Evolutionary conservation across 2,888 invertebrate genomes (phyloP).

Genomic region (Cordylochernes scorpioides): DNA sequence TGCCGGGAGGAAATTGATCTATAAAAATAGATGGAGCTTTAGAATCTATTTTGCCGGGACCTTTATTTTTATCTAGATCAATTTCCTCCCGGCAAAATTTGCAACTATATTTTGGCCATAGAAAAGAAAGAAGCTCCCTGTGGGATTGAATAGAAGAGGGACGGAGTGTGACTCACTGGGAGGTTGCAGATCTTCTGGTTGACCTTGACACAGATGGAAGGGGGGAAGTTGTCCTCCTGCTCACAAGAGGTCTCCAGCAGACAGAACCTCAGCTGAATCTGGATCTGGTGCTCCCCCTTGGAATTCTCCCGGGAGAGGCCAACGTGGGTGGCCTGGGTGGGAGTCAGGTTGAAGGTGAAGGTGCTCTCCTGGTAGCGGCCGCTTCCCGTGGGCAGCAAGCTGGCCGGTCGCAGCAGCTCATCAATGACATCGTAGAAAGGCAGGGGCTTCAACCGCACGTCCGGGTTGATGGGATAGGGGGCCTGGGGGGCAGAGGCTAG

Average conservation of each 20-base stretch:
- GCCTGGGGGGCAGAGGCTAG: too few species aligned
- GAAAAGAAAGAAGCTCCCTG: too few species aligned
- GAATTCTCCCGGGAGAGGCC: conserved; percentile 39
- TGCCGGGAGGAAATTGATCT: not conserved
- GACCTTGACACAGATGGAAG: conserved; percentile 66
- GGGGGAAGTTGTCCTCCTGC: conserved; percentile 83
- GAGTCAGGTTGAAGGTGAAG: conserved; percentile 66
- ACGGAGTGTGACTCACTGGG: too few species aligned
- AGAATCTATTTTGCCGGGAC: not conserved
- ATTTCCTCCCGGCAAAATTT: not conserved
- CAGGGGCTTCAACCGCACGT: conserved; percentile 64
- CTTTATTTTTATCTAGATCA: not conserved
- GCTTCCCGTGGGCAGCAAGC: conserved; percentile 21
- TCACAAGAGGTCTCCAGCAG: conserved; percentile 58
- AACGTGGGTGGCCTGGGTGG: conserved; percentile 71
- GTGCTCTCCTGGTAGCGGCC: conserved; percentile 49
- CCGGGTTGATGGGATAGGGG: conserved; percentile 48
- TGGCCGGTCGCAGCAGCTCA: conserved; percentile 66
- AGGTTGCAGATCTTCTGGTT: conserved; percentile 68
- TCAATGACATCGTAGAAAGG: conserved; percentile 74
- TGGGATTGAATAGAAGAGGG: too few species aligned
- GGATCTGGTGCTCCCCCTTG: conserved; percentile 37
- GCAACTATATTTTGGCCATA: not conserved
- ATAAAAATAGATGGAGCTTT: not conserved
- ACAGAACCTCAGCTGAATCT: conserved; percentile 78